Evolutionary conservation across 2,888 invertebrate genomes (phyloP).

Genomic region (Candidula unifasciata): DNA sequence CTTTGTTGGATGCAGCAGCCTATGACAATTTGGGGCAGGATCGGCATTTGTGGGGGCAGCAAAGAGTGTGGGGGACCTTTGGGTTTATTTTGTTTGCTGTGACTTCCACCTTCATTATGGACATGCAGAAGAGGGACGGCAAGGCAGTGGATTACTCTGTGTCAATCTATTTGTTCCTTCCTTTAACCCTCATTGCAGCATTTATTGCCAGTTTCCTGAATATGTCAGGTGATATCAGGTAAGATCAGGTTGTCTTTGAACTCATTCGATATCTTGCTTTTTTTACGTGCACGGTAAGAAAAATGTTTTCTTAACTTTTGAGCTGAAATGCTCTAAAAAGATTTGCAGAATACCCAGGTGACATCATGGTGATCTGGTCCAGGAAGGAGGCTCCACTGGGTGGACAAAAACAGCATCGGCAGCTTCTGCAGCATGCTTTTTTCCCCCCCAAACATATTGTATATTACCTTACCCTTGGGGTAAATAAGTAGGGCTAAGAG

Average conservation of each 20-base stretch:
- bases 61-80: conserved; percentile 91
- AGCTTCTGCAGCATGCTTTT: too few relatives aligned
- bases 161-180: conserved; percentile 78
- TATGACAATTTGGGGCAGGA: conserved; percentile 90
- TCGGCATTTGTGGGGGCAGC: conserved; percentile 88
- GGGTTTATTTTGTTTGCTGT: conserved; percentile 84
- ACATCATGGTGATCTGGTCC: too few relatives aligned
- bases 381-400: too few relatives aligned
- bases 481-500: too few relatives aligned
- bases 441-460: too few relatives aligned
- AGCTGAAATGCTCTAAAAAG: too few relatives aligned
- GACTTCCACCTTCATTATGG: conserved; percentile 71
- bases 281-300: too few relatives aligned
- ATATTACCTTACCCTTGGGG: too few relatives aligned
- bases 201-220: conserved; percentile 81
- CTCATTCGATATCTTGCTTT: too few relatives aligned
- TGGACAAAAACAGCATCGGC: too few relatives aligned
- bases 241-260: conserved; percentile 6
- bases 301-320: too few relatives aligned
- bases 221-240: conserved; percentile 60
- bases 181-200: conserved; percentile 85
- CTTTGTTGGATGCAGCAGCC: conserved; percentile 92
- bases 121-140: conserved; percentile 52
- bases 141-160: conserved; percentile 61
- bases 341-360: too few relatives aligned